Base-by-base conservation (phyloP, 1,140 invertebrate species). In the Conus ventricosus region DNA sequence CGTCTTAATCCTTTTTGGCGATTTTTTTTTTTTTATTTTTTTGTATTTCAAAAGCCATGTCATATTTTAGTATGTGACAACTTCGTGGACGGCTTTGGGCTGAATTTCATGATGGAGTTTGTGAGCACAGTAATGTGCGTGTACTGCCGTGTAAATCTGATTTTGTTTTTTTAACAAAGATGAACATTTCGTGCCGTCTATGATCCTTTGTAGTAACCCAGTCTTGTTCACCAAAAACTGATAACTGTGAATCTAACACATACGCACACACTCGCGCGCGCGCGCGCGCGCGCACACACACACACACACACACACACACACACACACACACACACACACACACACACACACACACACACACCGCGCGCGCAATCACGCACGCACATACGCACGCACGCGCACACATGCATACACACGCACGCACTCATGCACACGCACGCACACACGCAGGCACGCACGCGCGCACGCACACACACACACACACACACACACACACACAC, bases 271-370 rank as follows among this genome's bases (percentile, higher is more conserved):
- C 78, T 0, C 78, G 20, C 78, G 39, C 5, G 39, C 13, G 13
- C 78, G 20, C 78, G 39, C 13, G 20, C 27, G 51, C 78, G 10
- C 78, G 51, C 78, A 80, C 78, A 80, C 78, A 80, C 78, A 51
- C 78, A 51, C 78, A 51, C 78, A 51, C 78, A 51, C 78, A 51
- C 78, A 80, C 78, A 80, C 78, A 80, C 78, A 80, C 78, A 80
- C 78, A 80, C 78, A 80, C 78, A 80, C 78, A 80, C 78, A 39
- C 78, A 80, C 27, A 80, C 78, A 80, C 78, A 80, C 78, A 80
- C 78, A 80, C 27, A 80, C 78, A 80, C 27, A 80, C 78, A 80
- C 78, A 80, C 78, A 80, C 78, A 80, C 78, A 80, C 78, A 80
- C 78, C 78, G 6, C 78, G 27, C 78, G 51, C 78, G 27, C 27